Evolutionary conservation across 1,140 invertebrate species (phyloP).

Genomic region (Drosophila mojavensis): DNA sequence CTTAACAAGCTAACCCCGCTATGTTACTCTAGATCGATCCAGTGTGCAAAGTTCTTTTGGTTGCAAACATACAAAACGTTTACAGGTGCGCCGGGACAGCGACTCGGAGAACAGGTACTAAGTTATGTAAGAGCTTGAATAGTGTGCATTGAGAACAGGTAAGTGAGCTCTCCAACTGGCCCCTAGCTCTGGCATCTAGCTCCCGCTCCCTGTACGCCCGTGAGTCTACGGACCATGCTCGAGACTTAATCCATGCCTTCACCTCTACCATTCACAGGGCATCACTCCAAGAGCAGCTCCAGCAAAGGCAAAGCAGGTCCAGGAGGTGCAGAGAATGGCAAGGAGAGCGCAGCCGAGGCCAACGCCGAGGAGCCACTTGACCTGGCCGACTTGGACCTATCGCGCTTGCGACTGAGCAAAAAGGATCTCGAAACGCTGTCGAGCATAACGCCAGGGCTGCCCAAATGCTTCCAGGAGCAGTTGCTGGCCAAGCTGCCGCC

Average conservation of each 20-base stretch:
- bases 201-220: background rate
- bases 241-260: slow-evolving; percentile 5
- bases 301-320: slow-evolving; percentile 54
- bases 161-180: slow-evolving; percentile 25
- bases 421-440: slow-evolving; percentile 87
- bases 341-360: background rate
- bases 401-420: slow-evolving; percentile 87
- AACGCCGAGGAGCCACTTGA: slow-evolving; percentile 85
- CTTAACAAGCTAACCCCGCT: slow-evolving; percentile 36
- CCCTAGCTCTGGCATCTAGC: slow-evolving; percentile 14
- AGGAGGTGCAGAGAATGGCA: slow-evolving; percentile 38
- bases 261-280: slow-evolving; percentile 51
- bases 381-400: slow-evolving; percentile 87
- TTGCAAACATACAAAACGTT: slow-evolving; percentile 66
- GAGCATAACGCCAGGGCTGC: slow-evolving; percentile 87
- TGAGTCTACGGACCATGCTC: background rate
- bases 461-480: slow-evolving; percentile 87
- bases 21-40: slow-evolving; percentile 25
- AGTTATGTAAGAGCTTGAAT: slow-evolving; percentile 8
- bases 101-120: slow-evolving; percentile 20
- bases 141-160: slow-evolving; percentile 1
- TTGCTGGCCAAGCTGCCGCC: slow-evolving; percentile 87
- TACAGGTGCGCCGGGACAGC: slow-evolving; percentile 48
- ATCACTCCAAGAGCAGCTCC: slow-evolving; percentile 40
- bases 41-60: slow-evolving; percentile 67